A percentile compares a stretch with the other conserved stretches of the same genome.
Evolutionary conservation across 2,888 invertebrate species (phyloP).

Genomic region (Rosalia funebris): DNA sequence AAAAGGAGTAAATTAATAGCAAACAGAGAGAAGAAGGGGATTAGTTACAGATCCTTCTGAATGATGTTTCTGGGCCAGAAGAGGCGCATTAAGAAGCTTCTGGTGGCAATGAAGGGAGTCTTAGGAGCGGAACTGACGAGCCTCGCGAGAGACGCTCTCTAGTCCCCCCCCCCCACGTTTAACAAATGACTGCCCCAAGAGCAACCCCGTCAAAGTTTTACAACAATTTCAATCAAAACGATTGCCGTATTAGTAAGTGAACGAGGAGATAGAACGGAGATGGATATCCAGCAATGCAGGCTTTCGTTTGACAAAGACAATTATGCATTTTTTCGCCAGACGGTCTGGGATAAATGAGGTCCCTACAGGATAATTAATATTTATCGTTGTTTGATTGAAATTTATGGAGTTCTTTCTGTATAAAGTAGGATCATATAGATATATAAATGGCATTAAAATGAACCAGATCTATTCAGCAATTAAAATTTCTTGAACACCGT

Average conservation of each 20-base stretch:
- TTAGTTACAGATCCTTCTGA: conserved; percentile 32
- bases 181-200: conserved; percentile 56
- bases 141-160: conserved; percentile 50
- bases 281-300: conserved; percentile 28
- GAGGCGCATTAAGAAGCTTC: conserved; percentile 35
- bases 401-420: too few species aligned
- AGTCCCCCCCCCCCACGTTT: conserved; percentile 54
- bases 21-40: too few species aligned
- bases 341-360: conserved; percentile 6
- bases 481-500: too few species aligned
- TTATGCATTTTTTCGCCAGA: conserved; percentile 32
- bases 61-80: conserved; percentile 32
- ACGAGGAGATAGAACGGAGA: conserved; percentile 44
- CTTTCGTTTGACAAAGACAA: conserved; percentile 25
- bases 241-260: conserved; percentile 55
- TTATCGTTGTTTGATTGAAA: too few species aligned
- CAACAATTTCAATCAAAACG: conserved; percentile 62
- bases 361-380: too few species aligned
- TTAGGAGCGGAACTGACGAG: conserved; percentile 31
- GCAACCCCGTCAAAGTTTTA: conserved; percentile 56
- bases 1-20: too few species aligned
- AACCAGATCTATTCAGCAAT: too few species aligned
- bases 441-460: too few species aligned
- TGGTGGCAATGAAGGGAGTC: conserved; percentile 28
- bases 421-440: too few species aligned